These are phyloP conservation scores for Emydoidea blandingii DNA, from an alignment of 2,797 vertebrate species.

Conservation along the genomic window DNA sequence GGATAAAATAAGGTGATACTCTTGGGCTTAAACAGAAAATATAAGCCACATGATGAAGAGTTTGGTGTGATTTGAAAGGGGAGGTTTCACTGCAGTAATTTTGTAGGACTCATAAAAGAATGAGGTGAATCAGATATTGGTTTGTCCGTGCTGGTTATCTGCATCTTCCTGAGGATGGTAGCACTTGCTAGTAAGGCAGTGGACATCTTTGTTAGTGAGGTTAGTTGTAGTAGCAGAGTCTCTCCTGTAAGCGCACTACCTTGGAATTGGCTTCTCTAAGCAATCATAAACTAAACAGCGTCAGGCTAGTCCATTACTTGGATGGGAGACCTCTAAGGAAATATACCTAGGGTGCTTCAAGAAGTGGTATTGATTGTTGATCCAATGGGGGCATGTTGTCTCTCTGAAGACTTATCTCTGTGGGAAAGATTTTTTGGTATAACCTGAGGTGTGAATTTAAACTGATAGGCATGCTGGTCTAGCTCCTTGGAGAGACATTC, in stretches of 20 bases:
- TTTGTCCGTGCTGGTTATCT: not conserved
- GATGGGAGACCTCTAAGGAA: not conserved
- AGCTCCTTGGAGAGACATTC: constrained; percentile 1
- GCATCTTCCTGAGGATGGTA: fast-evolving
- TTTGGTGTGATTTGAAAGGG: not conserved
- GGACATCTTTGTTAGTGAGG: not conserved
- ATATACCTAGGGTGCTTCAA: not conserved
- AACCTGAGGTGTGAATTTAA: not conserved
- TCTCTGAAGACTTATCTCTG: not conserved
- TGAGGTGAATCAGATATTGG: not conserved
- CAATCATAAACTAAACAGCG: not conserved
- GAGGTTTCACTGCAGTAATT: not conserved
- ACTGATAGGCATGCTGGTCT: not conserved
- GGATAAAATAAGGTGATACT: not conserved
- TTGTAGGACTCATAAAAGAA: not conserved
- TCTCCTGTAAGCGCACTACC: not conserved
- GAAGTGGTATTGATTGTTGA: not conserved
- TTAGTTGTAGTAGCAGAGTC: not conserved
- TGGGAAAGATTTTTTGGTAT: not conserved
- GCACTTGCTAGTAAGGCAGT: not conserved
- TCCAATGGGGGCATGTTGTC: not conserved
- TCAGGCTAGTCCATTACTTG: not conserved
- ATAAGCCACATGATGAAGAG: not conserved
- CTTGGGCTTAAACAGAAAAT: not conserved
- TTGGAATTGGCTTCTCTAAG: not conserved